Evolutionary conservation across 1,140 invertebrate genomes (phyloP), one percentile per base, ranked within the genome.

Genomic region (Melipona quadrifasciata): DNA sequence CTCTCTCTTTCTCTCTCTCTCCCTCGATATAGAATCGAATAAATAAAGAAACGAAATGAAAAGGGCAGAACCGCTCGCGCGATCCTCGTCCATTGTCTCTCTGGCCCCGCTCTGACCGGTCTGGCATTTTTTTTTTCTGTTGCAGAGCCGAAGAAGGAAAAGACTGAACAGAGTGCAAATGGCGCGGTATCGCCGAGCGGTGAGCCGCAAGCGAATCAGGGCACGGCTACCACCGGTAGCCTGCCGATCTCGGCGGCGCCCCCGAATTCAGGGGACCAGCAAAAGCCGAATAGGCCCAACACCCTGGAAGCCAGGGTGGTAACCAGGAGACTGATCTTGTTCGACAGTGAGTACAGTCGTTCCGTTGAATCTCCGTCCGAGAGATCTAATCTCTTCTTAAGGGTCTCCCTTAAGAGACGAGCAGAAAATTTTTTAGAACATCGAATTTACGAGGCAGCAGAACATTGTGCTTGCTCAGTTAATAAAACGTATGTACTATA

Each of bases 131-230:
- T 82, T 89, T 89, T 91, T 92, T 95, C 91, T 90, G 92, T 96
- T 96, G 80, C 96, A 98, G 97, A 98, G 96, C 97, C 97, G 96
- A 97, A 97, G 96, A 98, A 98, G 96, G 97, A 98, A 95, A 98
- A 98, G 96, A 97, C 96, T 96, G 97, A 98, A 95, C 97, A 96
- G 95, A 96, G 95, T 95, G 95, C 95, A 92, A 96, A 96, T 95
- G 96, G 96, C 91, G 95, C 95, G 89, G 93, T 96, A 91, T 96
- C 96, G 91, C 95, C 96, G 84, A 96, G 95, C 91, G 95, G 94
- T 89, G 96, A 96, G 78, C 94, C 94, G 84, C 95, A 95, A 84
- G 93, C 94, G 91, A 94, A 93, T 91, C 94, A 95, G 91, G 94
- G 93, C 84, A 94, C 88, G 92, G 89, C 92, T 93, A 95, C 87